Percentiles rank a stretch among this genome's conserved stretches.
Conservation (phyloP, 2,888 invertebrate genomes). For the Gastracanthus pulcherrimus region DNA sequence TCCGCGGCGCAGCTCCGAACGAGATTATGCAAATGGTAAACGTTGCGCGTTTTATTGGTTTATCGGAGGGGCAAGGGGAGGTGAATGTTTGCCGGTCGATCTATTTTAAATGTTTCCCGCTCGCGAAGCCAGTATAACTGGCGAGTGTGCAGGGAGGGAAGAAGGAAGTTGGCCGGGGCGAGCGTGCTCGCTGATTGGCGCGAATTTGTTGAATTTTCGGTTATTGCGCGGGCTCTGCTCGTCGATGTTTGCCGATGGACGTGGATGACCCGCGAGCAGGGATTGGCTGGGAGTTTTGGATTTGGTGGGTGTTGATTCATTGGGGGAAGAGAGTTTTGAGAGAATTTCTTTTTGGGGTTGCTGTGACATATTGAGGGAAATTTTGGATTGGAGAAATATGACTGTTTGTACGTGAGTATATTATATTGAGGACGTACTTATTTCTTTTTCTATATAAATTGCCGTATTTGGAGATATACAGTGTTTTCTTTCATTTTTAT, state of each 20-base stretch:
- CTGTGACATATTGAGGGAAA: no score
- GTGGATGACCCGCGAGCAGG: no score
- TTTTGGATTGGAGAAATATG: no score
- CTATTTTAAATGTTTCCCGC: constrained; percentile 32
- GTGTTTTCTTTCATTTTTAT: no score
- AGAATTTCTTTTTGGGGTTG: no score
- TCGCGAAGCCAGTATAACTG: not conserved
- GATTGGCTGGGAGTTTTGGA: no score
- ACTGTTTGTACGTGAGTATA: no score
- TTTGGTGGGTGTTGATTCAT: not conserved
- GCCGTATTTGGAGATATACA: no score
- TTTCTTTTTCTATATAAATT: no score
- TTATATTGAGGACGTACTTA: no score
- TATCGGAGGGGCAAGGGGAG: not conserved
- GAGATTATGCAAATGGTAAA: constrained; percentile 39
- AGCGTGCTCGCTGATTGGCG: constrained; percentile 11
- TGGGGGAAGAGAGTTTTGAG: no score
- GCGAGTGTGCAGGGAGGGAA: not conserved
- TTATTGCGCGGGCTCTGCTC: not conserved
- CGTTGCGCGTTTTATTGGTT: constrained; percentile 25
- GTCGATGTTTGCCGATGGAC: not conserved
- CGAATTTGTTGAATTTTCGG: constrained; percentile 12
- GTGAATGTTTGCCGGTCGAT: not conserved
- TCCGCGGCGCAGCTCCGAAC: not conserved
- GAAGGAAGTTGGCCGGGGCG: no score